Base-by-base conservation (phyloP, 2,113 vertebrate genomes). In the Bos javanicus region DNA sequence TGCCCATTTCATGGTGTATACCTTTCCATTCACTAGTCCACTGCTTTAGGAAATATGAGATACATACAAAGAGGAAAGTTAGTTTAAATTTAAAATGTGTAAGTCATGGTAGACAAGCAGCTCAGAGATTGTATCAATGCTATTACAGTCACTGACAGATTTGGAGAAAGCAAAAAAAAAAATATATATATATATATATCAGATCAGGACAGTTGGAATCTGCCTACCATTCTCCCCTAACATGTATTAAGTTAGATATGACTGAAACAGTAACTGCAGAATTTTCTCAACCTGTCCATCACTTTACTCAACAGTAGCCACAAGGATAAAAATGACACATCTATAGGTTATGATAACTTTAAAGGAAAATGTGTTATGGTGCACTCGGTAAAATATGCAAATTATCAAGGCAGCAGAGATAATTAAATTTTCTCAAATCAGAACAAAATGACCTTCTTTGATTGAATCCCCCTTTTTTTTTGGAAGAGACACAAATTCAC, bases 71-170 rank as follows among this genome's bases (percentile, higher is more conserved):
- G 93, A 89, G 16, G 46, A 17, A 98, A 93, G 54, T 81, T 87
- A 94, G 76, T 95, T 96, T 97, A 98, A 97, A 97, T 96, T 97
- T 98, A 88, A 97, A 98, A 97, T 95, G 21, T 96, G 46, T 96
- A 96, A 94, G 92, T 97, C 96, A 90, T 54, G 67, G 92, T 62
- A 96, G 78, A 95, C 39, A 96, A 97, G 95, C 76, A 95, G 50
- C 60, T 89, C 67, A 59, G 90, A 93, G 96, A 98, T 95, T 83
- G 23, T 95, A 96, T 96, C 92, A 74, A 50, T 83, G 54, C 76
- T 97, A 80, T 97, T 94, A 97, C 56, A 91, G 67, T 87, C 78
- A 52, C 56, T 84, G 88, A 96, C 86, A 97, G 90, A 93, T 90
- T 74, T 89, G 43, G 82, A 83, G 57, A 74, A 48, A 23, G 30